A percentile compares a stretch with the other conserved stretches of the same genome.
These are phyloP conservation scores for Catalaphyllia jardinei DNA, from an alignment of 64 coral and sea anemone species.

Conservation along the genomic window DNA sequence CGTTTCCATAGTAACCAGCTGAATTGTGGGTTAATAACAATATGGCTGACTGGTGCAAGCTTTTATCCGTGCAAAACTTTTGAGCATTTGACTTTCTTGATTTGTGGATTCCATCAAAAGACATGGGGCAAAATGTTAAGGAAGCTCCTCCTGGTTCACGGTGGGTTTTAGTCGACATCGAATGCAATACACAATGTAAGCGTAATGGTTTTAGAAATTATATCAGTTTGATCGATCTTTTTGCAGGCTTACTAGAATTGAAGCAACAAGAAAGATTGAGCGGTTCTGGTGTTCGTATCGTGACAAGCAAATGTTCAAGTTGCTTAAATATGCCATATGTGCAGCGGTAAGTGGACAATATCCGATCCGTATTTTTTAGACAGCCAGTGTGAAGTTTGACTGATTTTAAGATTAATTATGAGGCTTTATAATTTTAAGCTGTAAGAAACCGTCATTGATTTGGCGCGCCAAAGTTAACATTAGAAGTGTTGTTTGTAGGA, in stretches of 20 bases:
- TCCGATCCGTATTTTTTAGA: neutral
- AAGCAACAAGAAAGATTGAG: conserved; percentile 84
- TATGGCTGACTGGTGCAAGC: neutral
- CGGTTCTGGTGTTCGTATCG: conserved; percentile 85
- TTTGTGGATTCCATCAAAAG: neutral
- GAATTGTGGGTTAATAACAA: conserved; percentile 23
- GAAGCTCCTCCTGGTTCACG: conserved; percentile 34
- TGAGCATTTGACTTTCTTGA: neutral
- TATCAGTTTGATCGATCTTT: too few relatives aligned
- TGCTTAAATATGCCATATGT: conserved; percentile 98
- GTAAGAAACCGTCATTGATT: too few relatives aligned
- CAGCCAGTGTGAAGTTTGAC: neutral
- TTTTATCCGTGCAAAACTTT: neutral
- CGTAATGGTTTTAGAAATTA: too few relatives aligned
- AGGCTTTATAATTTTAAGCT: neutral
- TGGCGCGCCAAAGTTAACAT: neutral
- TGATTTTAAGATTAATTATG: too few relatives aligned
- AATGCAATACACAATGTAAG: neutral
- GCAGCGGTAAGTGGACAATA: conserved; percentile 82
- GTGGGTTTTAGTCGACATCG: conserved; percentile 7
- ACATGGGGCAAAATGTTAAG: conserved; percentile 70
- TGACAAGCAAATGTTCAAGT: conserved; percentile 95
- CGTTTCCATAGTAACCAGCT: conserved; percentile 27
- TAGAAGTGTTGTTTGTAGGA: conserved; percentile 60
- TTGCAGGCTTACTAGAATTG: conserved; percentile 48